Conservation (phyloP, 2,113 vertebrate genomes). For the Antechinus flavipes region DNA sequence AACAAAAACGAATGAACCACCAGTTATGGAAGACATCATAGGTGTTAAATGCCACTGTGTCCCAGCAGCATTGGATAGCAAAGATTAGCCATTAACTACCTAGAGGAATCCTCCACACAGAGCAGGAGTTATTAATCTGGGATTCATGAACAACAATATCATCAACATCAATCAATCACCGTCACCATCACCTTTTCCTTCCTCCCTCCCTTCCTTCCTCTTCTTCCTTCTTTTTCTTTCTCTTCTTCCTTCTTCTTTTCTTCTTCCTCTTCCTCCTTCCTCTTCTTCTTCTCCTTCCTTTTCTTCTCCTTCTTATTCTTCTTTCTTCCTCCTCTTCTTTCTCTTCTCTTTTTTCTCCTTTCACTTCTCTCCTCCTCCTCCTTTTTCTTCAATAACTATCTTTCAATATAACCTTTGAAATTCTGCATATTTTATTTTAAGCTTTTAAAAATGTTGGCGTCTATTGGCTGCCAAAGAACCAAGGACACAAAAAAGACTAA, state of each 20-base stretch:
- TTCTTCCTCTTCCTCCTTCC: neutral
- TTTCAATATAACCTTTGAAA: neutral
- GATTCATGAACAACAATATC: neutral
- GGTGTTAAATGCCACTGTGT: neutral
- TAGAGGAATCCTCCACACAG: neutral
- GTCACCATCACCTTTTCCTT: neutral
- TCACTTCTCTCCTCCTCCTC: neutral
- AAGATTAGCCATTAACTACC: neutral
- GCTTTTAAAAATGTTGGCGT: neutral
- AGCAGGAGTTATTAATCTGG: neutral
- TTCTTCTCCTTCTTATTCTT: neutral
- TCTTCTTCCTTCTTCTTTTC: neutral
- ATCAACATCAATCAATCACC: too few species aligned
- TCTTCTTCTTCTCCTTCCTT: neutral
- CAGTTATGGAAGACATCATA: neutral
- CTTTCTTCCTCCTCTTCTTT: neutral
- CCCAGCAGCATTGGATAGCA: neutral
- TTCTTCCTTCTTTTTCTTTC: too few species aligned
- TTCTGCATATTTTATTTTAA: neutral
- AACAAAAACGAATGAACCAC: neutral
- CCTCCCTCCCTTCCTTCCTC: neutral
- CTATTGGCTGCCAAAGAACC: neutral
- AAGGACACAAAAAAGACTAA: neutral
- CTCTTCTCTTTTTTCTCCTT: too few species aligned
- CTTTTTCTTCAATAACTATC: neutral